A percentile compares a stretch with the other conserved stretches of the same genome.
Evolutionary conservation across 37 sponge, comb jelly and placozoan genomes (phyloP).

Genomic region (Corticium candelabrum): DNA sequence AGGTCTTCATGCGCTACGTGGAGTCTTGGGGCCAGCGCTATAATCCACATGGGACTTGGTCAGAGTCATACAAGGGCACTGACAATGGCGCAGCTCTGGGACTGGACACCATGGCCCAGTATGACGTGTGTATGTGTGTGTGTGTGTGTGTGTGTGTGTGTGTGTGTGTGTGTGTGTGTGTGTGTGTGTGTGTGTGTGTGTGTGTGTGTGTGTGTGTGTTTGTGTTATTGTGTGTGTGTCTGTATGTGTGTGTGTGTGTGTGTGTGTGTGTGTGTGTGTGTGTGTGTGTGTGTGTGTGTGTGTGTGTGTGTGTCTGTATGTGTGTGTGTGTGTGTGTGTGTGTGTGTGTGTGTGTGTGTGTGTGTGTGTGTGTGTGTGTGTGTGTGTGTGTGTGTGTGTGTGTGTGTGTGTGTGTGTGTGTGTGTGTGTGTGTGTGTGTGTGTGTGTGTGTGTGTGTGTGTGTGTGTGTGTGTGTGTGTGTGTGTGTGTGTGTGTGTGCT

Average conservation of each 20-base stretch:
- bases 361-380: slow-evolving; percentile 28
- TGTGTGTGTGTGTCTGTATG: slow-evolving; percentile 15
- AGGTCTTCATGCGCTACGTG: no score
- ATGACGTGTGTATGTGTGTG: neutral
- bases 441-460: slow-evolving; percentile 25
- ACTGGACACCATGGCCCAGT: no score
- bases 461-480: slow-evolving; percentile 11
- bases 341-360: slow-evolving; percentile 31
- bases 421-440: slow-evolving; percentile 34
- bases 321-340: slow-evolving; percentile 24
- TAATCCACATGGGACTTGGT: no score
- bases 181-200: slow-evolving; percentile 30
- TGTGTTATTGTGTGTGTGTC: no score
- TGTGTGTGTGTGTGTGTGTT: no score
- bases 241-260: slow-evolving; percentile 10
- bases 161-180: slow-evolving; percentile 26
- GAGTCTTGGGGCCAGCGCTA: no score
- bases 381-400: slow-evolving; percentile 25
- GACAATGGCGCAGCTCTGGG: no score
- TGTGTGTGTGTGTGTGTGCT: slow-evolving; percentile 21
- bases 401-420: slow-evolving; percentile 37
- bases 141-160: slow-evolving; percentile 17
- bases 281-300: slow-evolving; percentile 29
- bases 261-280: slow-evolving; percentile 20
- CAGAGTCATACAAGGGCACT: no score